phyloP scores from a whole-genome alignment of 2,888 invertebrate genomes.

The Epinotia nisella region DNA sequence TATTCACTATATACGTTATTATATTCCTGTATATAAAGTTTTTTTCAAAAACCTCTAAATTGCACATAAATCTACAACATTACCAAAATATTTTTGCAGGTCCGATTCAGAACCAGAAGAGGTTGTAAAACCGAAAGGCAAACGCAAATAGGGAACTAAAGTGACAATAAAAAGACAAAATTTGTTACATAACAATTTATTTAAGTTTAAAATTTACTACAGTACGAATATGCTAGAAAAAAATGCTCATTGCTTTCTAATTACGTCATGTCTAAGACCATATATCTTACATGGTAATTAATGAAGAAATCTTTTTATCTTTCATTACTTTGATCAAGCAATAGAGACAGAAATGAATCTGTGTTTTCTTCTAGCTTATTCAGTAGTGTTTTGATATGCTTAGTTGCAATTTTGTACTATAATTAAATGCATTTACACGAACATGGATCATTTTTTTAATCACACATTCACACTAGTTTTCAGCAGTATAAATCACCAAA shows the following conservation, averaged over 20 bases:
- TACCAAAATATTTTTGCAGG: slow-evolving; percentile 53
- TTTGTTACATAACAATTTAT: slow-evolving; percentile 40
- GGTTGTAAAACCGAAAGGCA: slow-evolving; percentile 61
- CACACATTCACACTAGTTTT: not conserved
- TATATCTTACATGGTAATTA: not conserved
- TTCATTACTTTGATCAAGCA: too few species aligned
- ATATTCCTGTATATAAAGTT: too few species aligned
- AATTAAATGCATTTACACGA: slow-evolving; percentile 39
- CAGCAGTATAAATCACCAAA: not conserved
- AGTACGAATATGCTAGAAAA: slow-evolving; percentile 35
- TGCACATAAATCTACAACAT: not conserved
- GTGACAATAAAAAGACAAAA: slow-evolving; percentile 58
- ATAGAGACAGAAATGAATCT: not conserved
- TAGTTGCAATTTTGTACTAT: slow-evolving; percentile 38
- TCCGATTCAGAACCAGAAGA: slow-evolving; percentile 69
- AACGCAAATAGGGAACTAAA: slow-evolving; percentile 56
- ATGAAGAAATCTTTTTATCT: too few species aligned
- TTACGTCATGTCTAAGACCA: not conserved
- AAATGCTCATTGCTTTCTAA: not conserved
- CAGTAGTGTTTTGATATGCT: slow-evolving; percentile 20
- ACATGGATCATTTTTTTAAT: not conserved
- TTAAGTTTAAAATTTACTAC: slow-evolving; percentile 20
- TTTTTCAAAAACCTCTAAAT: not conserved
- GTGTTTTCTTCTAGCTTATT: slow-evolving; percentile 28
- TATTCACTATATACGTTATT: too few species aligned